Evolutionary conservation across 2,888 invertebrate genomes (phyloP).

Genomic region (Drosophila yooni): DNA sequence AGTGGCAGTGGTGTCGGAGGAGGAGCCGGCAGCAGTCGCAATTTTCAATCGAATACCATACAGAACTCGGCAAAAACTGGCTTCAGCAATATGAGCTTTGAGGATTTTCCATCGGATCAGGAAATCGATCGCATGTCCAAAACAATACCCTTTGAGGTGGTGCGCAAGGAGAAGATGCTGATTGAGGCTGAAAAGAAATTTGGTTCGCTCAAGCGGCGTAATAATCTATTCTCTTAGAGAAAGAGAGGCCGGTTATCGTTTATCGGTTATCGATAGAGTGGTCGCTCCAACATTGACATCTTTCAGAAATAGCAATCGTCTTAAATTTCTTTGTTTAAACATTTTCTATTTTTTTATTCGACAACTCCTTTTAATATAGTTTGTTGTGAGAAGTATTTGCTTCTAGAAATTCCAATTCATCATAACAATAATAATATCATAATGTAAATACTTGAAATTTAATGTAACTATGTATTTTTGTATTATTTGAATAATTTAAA

Average conservation of each 20-base stretch:
- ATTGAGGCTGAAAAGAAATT: conserved; percentile 86
- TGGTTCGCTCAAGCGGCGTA: conserved; percentile 85
- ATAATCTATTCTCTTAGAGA: conserved; percentile 86
- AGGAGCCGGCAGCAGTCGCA: conserved; percentile 48
- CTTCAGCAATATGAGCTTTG: conserved; percentile 91
- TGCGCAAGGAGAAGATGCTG: conserved; percentile 86
- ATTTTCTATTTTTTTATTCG: not conserved
- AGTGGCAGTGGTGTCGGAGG: not conserved
- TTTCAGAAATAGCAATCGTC: not conserved
- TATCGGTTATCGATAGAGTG: conserved; percentile 29
- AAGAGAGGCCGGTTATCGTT: conserved; percentile 5
- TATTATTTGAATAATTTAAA: not conserved
- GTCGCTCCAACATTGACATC: conserved; percentile 3
- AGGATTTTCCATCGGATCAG: conserved; percentile 90
- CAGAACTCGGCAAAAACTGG: conserved; percentile 86
- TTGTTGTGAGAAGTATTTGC: not conserved
- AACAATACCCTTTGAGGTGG: conserved; percentile 88
- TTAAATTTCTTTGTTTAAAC: not conserved
- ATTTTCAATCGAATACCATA: conserved; percentile 84
- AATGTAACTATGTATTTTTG: not conserved
- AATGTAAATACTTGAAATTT: not conserved
- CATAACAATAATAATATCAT: not conserved
- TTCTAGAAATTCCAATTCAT: not conserved
- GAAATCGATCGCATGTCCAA: conserved; percentile 84
- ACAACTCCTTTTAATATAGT: not conserved